Evolutionary conservation across 2,113 vertebrate species (phyloP).

Genomic region (Pandion haliaetus): DNA sequence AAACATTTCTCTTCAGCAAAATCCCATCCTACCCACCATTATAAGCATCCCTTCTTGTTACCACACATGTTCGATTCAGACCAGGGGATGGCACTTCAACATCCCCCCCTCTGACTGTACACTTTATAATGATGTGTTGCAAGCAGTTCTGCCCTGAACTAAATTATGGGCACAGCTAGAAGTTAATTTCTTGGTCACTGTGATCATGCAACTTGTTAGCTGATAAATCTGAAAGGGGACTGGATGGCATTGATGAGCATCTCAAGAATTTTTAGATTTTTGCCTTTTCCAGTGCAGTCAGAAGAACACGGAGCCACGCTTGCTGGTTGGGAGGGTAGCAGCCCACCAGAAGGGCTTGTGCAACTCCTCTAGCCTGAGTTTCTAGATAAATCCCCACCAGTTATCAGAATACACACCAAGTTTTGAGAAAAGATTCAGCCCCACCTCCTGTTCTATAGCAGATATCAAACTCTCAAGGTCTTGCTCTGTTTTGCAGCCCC

Average conservation of each 20-base stretch:
- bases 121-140: accelerated
- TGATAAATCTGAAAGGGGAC: neutral
- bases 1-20: neutral
- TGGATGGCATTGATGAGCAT: accelerated
- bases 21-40: neutral
- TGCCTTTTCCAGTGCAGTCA: neutral
- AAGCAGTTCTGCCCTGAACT: neutral
- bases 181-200: neutral
- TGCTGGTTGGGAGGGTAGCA: neutral
- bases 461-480: neutral
- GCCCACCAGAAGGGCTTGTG: neutral
- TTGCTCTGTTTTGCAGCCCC: neutral
- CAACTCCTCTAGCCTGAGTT: neutral
- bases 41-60: neutral
- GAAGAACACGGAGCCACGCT: neutral
- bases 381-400: neutral
- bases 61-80: neutral
- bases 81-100: neutral
- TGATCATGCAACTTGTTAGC: neutral
- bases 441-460: neutral
- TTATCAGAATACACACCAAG: neutral
- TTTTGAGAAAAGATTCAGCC: neutral
- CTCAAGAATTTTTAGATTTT: neutral
- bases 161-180: neutral
- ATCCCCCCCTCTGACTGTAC: accelerated